Percentiles rank a stretch among this genome's conserved stretches.
phyloP scores from a whole-genome alignment of 2,113 vertebrate species.

The Ranitomeya imitator region DNA sequence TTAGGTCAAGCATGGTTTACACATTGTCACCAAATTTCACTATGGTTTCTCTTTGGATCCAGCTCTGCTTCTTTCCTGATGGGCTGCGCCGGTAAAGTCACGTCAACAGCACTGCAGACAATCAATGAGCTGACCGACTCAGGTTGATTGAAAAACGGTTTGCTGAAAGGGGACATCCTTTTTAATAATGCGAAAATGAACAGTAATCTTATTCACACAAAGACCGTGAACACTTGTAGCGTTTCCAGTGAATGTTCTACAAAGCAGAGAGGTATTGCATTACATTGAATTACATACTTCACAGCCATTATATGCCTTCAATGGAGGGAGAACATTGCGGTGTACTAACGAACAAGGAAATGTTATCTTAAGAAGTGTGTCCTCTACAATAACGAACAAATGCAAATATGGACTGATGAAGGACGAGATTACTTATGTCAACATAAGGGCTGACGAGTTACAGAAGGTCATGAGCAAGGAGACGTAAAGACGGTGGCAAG shows the following conservation, averaged over 20 bases:
- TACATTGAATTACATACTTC: not conserved
- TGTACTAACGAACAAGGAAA: not conserved
- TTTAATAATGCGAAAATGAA: too few relatives aligned
- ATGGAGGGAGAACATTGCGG: not conserved
- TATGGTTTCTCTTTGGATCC: not conserved
- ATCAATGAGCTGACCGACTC: too few relatives aligned
- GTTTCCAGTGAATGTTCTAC: not conserved
- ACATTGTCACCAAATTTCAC: not conserved
- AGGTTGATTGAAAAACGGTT: too few relatives aligned
- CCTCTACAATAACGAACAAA: not conserved
- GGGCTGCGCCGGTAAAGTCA: too few relatives aligned
- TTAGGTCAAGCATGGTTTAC: not conserved
- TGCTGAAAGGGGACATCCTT: too few relatives aligned
- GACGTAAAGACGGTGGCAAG: not conserved
- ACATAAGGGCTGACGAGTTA: not conserved
- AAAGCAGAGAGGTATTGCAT: not conserved
- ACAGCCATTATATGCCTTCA: not conserved
- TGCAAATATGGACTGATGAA: not conserved
- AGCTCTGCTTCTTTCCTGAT: too few relatives aligned
- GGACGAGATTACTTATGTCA: conserved; percentile 8
- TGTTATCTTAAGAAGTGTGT: not conserved
- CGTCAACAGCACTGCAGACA: too few relatives aligned
- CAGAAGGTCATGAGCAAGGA: conserved; percentile 17
- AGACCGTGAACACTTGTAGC: not conserved
- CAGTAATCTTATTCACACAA: not conserved